A percentile compares a stretch with the other conserved stretches of the same genome.
These are phyloP conservation scores for Conus canariensis DNA, from an alignment of 2,888 invertebrate species.

Conservation along the genomic window DNA sequence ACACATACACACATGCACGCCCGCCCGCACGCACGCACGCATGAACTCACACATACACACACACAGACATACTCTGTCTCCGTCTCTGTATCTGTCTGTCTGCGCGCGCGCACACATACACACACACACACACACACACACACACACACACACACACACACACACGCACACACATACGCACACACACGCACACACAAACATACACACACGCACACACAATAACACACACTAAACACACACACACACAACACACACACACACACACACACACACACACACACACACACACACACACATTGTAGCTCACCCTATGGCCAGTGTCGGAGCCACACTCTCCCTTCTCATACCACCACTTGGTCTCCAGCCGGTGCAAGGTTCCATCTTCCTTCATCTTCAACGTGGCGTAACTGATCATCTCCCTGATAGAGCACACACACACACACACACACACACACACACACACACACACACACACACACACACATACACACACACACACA, in stretches of 20 bases:
- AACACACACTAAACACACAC: background rate
- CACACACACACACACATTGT: background rate
- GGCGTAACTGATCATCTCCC: conserved; percentile 94
- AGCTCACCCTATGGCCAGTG: conserved; percentile 58
- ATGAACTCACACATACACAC: background rate
- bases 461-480: conserved; percentile 4
- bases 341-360: conserved; percentile 97
- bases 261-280: background rate
- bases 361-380: conserved; percentile 92
- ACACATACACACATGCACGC: too few species aligned
- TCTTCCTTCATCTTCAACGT: conserved; percentile 93
- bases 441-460: conserved; percentile 8
- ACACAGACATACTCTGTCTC: background rate
- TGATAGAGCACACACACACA: conserved; percentile 78
- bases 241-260: background rate
- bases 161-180: background rate
- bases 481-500: background rate
- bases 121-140: too few species aligned
- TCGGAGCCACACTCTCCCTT: conserved; percentile 79
- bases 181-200: background rate
- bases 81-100: background rate
- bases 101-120: background rate
- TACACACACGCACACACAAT: too few species aligned
- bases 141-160: conserved; percentile 1
- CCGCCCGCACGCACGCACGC: too few species aligned